phyloP scores from a whole-genome alignment of 2,888 invertebrate species.

The Drosophila macrothrix region DNA sequence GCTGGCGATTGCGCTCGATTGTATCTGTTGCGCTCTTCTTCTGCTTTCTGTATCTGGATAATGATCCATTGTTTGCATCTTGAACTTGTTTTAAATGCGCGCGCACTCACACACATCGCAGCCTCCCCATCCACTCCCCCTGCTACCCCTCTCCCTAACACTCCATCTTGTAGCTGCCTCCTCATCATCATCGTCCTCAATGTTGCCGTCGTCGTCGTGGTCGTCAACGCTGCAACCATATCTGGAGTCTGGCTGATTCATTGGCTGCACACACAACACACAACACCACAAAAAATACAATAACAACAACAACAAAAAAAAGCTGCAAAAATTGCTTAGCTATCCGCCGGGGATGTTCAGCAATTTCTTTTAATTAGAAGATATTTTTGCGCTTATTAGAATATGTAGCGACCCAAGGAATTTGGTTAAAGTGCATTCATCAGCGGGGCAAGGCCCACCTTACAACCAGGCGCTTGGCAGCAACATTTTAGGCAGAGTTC shows the following conservation, averaged over 20 bases:
- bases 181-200: conserved; percentile 39
- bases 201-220: conserved; percentile 33
- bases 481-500: neutral
- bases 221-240: conserved; percentile 65
- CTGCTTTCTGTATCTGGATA: conserved; percentile 80
- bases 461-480: neutral
- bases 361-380: conserved; percentile 65
- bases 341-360: conserved; percentile 53
- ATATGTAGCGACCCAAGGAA: conserved; percentile 52
- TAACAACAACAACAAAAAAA: conserved; percentile 10
- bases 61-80: conserved; percentile 85
- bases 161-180: conserved; percentile 66
- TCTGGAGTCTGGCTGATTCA: conserved; percentile 62
- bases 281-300: conserved; percentile 3
- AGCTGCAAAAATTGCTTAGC: conserved; percentile 47
- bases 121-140: conserved; percentile 8
- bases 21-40: conserved; percentile 70
- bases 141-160: neutral
- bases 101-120: conserved; percentile 60
- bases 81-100: conserved; percentile 84
- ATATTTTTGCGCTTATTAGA: conserved; percentile 67
- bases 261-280: conserved; percentile 39
- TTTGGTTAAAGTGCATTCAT: conserved; percentile 41
- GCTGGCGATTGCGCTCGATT: conserved; percentile 75
- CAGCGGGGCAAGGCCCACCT: conserved; percentile 41